Evolutionary conservation across 1,140 invertebrate genomes (phyloP), one percentile per base, ranked within the genome.

Genomic region (Aphaenogaster floridana): DNA sequence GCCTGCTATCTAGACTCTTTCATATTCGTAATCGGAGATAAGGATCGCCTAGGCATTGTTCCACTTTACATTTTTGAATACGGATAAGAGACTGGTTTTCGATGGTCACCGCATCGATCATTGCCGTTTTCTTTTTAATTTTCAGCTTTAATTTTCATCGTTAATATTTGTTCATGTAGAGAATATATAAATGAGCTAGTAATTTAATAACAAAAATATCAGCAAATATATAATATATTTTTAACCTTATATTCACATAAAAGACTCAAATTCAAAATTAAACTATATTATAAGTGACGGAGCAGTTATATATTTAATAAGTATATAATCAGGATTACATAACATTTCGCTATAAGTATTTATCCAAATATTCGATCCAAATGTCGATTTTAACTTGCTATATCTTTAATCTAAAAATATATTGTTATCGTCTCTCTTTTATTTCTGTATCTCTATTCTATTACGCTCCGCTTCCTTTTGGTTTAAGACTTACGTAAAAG

Each of bases 21-120:
- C 28, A 45, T 42, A 54, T 21, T 59, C 61, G 61, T 71, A 85
- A 88, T 63, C 74, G 71, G 34, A 68, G 86, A 90, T 90, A 90
- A 85, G 48, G 1, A 7, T 84, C 13, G 39, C 28, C 45, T 39
- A 79, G 74, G 54, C 39, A 88, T 87, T 79, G 86, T 77, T 61
- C 71, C 11, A 88, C 66, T 90, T 90, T 0, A 34, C 7, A 57
- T 66, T 89, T 89, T 87, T 87, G 17, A 72, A 61, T 54, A 21
- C 21, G 8, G 48, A 78, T 68, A 83, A 90, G 39, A 80, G 54
- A 4, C 52, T 45, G n/a, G 8, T 17, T 72, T 74, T 36, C 13
- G 9, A 69, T 59, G 15, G 9, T 83, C 21, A 80, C 3, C 2
- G 5, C 15, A 28, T 64, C 39, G 42, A 54, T 54, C 2, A 28